Evolutionary conservation across 1,140 invertebrate species (phyloP), one percentile per base, ranked within the genome.

Genomic region (Centruroides sculpturatus): DNA sequence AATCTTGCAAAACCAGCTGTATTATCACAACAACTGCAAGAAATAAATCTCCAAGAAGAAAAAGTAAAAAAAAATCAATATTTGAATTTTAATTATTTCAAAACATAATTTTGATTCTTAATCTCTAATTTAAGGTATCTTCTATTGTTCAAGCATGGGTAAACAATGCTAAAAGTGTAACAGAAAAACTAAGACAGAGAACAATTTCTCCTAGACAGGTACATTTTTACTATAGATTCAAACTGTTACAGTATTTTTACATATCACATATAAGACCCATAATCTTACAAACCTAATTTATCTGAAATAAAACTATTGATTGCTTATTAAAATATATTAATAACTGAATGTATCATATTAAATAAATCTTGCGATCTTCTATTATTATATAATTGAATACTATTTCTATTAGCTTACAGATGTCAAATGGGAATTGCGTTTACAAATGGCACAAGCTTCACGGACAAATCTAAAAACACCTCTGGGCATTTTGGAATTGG

Each of bases 1-100:
- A 57, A 63, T 57, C n/a, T 59, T 13, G 57, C 62, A n/a, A 63
- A 63, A 52, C 62, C 62, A 34, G 41, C 62, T 23, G 54, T 63
- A n/a, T 49, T 63, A 12, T 35, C 36, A 9, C 62, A 63, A 34
- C 57, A 63, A 48, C 47, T 63, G 10, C 54, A 59, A 12, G 47
- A 49, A 12, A 47, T 63, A 48, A 58, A 63, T 8, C 49, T 63
- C 36, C 59, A 36, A 48, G 62, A 59, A 48, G 55, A 63, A 54
- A 63, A 63, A 12, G 62, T 63, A 63, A 13, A 49, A 49, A 49
- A 49, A 49, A 49, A 51, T 13, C 12, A 51, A 51, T 10, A n/a
- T 1, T 49, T n/a, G 48, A 49, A 49, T 49, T 49, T 49, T 49
- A 10, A 10, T 49, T n/a, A 10, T 9, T 49, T 49, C 9, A 49